Conservation (phyloP, 1,140 invertebrate genomes). For the Neodiprion pinetum region DNA sequence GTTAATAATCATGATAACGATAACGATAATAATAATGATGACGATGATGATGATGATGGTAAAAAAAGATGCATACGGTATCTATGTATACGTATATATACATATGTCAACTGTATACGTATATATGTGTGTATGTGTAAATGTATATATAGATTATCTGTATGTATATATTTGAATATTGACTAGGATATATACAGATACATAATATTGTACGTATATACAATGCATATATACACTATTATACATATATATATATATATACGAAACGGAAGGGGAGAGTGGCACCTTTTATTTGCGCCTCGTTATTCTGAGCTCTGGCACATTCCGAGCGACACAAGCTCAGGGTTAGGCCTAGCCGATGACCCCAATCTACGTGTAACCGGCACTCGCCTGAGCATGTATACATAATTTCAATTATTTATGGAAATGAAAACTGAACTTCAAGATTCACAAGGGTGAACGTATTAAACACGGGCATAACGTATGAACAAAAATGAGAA, state of each 20-base stretch:
- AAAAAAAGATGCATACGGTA: too few relatives aligned
- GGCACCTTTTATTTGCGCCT: too few relatives aligned
- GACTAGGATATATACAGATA: not conserved
- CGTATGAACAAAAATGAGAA: not conserved
- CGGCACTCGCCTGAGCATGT: not conserved
- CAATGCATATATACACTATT: not conserved
- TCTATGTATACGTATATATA: too few relatives aligned
- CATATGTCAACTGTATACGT: not conserved
- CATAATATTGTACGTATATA: too few relatives aligned
- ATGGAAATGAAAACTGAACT: not conserved
- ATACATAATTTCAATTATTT: not conserved
- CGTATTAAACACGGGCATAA: not conserved
- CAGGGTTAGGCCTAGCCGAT: not conserved
- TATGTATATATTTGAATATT: conserved; percentile 8
- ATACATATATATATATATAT: too few relatives aligned
- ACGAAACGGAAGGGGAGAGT: too few relatives aligned
- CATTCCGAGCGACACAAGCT: not conserved
- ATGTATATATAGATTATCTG: conserved; percentile 6
- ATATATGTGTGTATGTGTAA: not conserved
- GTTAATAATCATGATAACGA: not conserved
- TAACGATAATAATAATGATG: too few relatives aligned
- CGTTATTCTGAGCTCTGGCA: too few relatives aligned
- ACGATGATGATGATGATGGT: too few relatives aligned
- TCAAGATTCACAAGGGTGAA: not conserved
- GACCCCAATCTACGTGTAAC: not conserved